These are phyloP conservation scores for Xiphophorus maculatus DNA, from an alignment of 2,113 vertebrate species.

Conservation along the genomic window DNA sequence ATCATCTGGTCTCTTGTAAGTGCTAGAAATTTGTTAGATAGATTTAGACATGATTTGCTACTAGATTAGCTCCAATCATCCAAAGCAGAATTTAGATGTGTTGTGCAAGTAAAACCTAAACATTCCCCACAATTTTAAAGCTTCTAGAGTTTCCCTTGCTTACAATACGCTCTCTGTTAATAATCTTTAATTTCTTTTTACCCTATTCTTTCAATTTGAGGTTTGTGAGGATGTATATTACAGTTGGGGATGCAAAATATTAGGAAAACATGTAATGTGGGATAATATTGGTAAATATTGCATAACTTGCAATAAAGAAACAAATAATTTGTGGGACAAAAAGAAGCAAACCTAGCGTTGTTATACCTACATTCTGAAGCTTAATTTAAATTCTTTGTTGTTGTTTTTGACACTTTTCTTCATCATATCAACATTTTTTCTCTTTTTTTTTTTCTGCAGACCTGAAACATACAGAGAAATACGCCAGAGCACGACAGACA, in stretches of 20 bases:
- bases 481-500: slow-evolving; percentile 41
- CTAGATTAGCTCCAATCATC: too few relatives aligned
- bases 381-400: not conserved
- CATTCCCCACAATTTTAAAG: too few relatives aligned
- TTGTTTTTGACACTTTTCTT: not conserved
- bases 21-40: not conserved
- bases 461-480: slow-evolving; percentile 52
- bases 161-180: too few relatives aligned
- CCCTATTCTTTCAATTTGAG: not conserved
- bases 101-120: too few relatives aligned
- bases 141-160: too few relatives aligned
- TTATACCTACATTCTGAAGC: not conserved
- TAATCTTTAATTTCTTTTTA: too few relatives aligned
- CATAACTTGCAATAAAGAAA: not conserved
- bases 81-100: too few relatives aligned
- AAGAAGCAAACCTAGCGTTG: slow-evolving; percentile 2
- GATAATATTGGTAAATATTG: not conserved
- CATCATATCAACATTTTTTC: not conserved
- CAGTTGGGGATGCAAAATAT: not conserved
- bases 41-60: too few relatives aligned
- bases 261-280: not conserved
- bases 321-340: not conserved
- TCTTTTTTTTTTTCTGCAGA: slow-evolving; percentile 48
- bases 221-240: not conserved
- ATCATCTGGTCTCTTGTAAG: not conserved